Evolutionary conservation across 2,888 invertebrate genomes (phyloP).

Genomic region (Hemistola chrysoprasaria): DNA sequence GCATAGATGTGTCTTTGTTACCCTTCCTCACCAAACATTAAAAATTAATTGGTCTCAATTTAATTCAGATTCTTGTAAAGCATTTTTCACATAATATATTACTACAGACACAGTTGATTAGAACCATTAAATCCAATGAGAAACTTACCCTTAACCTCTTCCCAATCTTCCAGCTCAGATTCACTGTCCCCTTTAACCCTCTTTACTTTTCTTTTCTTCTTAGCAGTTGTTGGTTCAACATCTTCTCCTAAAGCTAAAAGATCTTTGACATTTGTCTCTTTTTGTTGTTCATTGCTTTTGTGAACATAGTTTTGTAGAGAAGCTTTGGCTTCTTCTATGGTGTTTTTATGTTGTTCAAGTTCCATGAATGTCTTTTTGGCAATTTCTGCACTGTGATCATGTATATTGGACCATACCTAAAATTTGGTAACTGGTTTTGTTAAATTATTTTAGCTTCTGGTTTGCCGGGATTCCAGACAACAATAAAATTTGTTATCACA

Average conservation of each 20-base stretch:
- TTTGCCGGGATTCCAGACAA: too few species aligned
- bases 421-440: too few species aligned
- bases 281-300: slow-evolving; percentile 31
- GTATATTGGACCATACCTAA: slow-evolving; percentile 62
- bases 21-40: too few species aligned
- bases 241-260: slow-evolving; percentile 86
- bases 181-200: slow-evolving; percentile 68
- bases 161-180: slow-evolving; percentile 87
- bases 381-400: slow-evolving; percentile 66
- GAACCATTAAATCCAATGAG: too few species aligned
- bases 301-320: slow-evolving; percentile 75
- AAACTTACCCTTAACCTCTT: slow-evolving; percentile 86
- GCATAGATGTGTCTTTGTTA: too few species aligned
- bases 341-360: slow-evolving; percentile 81
- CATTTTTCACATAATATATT: too few species aligned
- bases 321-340: slow-evolving; percentile 83
- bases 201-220: slow-evolving; percentile 47
- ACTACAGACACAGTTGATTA: too few species aligned
- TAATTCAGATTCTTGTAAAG: too few species aligned
- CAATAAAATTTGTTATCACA: too few species aligned
- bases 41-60: too few species aligned
- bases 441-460: neutral
- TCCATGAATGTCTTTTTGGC: slow-evolving; percentile 78
- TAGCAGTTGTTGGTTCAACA: slow-evolving; percentile 39
- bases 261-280: slow-evolving; percentile 81